Base-by-base conservation (phyloP, 2,113 vertebrate genomes). In the Spheniscus mendiculus region DNA sequence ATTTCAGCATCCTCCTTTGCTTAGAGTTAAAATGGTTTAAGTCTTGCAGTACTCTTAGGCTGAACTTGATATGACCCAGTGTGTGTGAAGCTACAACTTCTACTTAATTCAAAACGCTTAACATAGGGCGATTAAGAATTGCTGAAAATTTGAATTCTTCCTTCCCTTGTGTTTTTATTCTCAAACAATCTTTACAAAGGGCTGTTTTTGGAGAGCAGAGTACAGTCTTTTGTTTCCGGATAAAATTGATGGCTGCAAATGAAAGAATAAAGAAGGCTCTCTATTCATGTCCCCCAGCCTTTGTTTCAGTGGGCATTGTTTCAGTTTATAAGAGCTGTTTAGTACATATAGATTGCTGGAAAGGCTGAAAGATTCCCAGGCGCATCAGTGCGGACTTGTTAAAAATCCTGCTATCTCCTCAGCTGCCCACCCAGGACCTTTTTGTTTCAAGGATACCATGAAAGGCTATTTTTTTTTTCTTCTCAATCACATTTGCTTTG, bases 221-320 rank as follows among this genome's bases (percentile, higher is more conserved):
- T 91, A 90, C 72, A 95, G 77, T 97, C 95, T 97, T 97, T 98
- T 97, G 97, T 97, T 96, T 97, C 96, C 25, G 50, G 70, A 93
- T 96, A 94, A 92, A 97, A 97, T 89, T 96, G 94, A 98, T 95
- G 97, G 83, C 89, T 97, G 83, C 67, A 87, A 69, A 83, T 88
- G 83, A 93, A 98, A 93, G 94, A 87, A 92, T 96, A 90, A 96
- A 97, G 93, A 96, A 93, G 88, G 73, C 77, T 85, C 84, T 97
- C 93, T 97, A 92, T 96, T 92, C 92, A 96, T 93, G 83, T 85
- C 84, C 53, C 73, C 34, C 67, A 86, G 89, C 81, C 90, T 96
- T 95, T 98, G 89, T 97, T 97, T 97, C 92, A 89, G 59, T 77
- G 72, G 50, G 32, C 77, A 95, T 97, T 98, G 96, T 97, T 92